Evolutionary conservation across 1,140 invertebrate species (phyloP), one percentile per base, ranked within the genome.

Genomic region (Leptoteleia sp.): DNA sequence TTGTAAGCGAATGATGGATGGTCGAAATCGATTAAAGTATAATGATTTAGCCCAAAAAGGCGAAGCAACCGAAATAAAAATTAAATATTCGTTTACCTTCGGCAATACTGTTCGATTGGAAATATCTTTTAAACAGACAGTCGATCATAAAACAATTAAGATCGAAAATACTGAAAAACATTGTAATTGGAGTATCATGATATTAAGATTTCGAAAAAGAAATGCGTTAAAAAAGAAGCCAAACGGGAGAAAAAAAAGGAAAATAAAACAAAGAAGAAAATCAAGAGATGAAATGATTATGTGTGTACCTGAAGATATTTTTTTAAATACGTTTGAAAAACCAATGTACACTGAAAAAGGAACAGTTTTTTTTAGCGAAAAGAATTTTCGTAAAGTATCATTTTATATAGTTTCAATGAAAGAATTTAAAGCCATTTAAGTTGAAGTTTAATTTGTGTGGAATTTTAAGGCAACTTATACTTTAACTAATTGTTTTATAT

Each of bases 1-100:
- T 88, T 86, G 84, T 87, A 85, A 87, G 83, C 84, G 85, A 86
- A 77, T 85, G 84, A 86, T 83, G 79, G 81, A 79, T 85, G 84
- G 83, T 76, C 61, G 83, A 85, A 73, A 80, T 82, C 48, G 81
- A 85, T 84, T 83, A 80, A 84, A 62, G 81, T 73, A 86, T 75
- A 84, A 85, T 75, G 78, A 73, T 64, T 40, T 62, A 31, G 50
- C 35, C n/a, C 65, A 83, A 67, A 59, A 76, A 54, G 16, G 52
- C 43, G 5, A 54, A 27, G 55, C 70, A 73, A 73, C 43, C 0
- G 38, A 76, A 50, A 27, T 35, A 81, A 61, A 83, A 83, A 76
- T 76, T 5, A 42, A 42, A 31, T 25, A 62, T 43, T 67, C n/a
- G 8, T 43, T 50, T 55, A 57, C 25, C 52, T 50, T 65, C n/a